phyloP scores from a whole-genome alignment of 2,113 vertebrate genomes.

The Perognathus longimembris region DNA sequence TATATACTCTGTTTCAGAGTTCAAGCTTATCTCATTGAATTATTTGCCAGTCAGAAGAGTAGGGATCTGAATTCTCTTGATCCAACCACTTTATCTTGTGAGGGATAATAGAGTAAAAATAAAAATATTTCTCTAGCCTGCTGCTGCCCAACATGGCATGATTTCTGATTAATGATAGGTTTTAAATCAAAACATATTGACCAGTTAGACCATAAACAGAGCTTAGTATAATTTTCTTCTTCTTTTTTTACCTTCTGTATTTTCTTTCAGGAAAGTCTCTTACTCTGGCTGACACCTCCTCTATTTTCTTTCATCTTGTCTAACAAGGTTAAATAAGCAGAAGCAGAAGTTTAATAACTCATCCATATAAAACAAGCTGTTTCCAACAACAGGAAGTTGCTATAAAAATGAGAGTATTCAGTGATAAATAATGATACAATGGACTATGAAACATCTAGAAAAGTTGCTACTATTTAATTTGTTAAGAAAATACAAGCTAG shows the following conservation, averaged over 20 bases:
- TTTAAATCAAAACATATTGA: conserved; percentile 55
- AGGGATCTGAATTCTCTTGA: background rate
- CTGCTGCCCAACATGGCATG: conserved; percentile 12
- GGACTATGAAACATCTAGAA: background rate
- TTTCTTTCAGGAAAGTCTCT: background rate
- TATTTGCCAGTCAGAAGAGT: conserved; percentile 41
- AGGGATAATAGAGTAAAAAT: conserved; percentile 17
- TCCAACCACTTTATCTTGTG: conserved; percentile 43
- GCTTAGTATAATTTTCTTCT: conserved; percentile 39
- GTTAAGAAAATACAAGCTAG: conserved; percentile 27
- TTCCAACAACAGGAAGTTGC: conserved; percentile 51
- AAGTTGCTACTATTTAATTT: background rate
- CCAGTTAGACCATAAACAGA: conserved; percentile 41
- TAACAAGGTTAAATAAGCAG: conserved; percentile 60
- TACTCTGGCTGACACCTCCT: background rate
- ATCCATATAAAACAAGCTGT: background rate
- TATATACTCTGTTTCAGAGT: background rate
- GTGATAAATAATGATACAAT: conserved; percentile 19
- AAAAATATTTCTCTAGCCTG: conserved; percentile 64
- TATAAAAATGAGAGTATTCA: conserved; percentile 27
- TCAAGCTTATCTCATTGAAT: conserved; percentile 1
- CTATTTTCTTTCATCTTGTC: conserved; percentile 6
- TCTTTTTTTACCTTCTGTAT: background rate
- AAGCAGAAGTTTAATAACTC: conserved; percentile 44
- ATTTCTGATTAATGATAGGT: conserved; percentile 50